phyloP scores from a whole-genome alignment of 2,113 vertebrate genomes.

The Poeciliopsis prolifica region DNA sequence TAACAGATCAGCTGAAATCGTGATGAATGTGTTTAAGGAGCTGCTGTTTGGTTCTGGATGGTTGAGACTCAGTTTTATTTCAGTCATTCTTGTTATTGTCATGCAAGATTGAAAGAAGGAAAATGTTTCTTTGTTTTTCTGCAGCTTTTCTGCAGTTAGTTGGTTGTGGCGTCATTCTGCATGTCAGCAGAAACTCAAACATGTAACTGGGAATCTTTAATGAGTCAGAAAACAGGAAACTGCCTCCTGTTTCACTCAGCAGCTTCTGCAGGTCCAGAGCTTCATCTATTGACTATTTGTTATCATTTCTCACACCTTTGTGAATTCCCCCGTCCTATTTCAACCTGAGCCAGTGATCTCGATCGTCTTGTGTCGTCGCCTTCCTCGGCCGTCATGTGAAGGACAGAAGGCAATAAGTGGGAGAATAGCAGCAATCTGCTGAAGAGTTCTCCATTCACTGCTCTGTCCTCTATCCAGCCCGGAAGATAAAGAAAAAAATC shows the following conservation, averaged over 20 bases:
- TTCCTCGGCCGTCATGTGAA: slow-evolving; percentile 88
- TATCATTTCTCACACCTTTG: no score
- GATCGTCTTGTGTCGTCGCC: slow-evolving; percentile 78
- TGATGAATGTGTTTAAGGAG: background rate
- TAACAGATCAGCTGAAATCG: background rate
- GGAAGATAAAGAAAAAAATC: slow-evolving; percentile 98
- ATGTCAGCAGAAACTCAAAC: slow-evolving; percentile 55
- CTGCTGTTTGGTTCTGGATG: slow-evolving; percentile 21
- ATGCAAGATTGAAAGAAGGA: slow-evolving; percentile 40
- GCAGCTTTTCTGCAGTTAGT: slow-evolving; percentile 28
- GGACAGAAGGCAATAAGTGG: slow-evolving; percentile 94
- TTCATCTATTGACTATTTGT: no score
- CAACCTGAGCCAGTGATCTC: slow-evolving; percentile 22
- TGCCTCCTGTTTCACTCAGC: background rate
- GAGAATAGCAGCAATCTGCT: slow-evolving; percentile 91
- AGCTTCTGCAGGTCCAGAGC: no score
- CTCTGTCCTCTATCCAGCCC: slow-evolving; percentile 93
- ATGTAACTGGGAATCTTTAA: slow-evolving; percentile 53
- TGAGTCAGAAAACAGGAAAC: slow-evolving; percentile 37
- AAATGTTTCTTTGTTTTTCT: slow-evolving; percentile 34
- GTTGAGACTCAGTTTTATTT: slow-evolving; percentile 67
- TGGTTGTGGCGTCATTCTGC: slow-evolving; percentile 25
- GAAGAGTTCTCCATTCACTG: slow-evolving; percentile 94
- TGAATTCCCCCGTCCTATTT: no score
- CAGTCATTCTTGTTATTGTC: slow-evolving; percentile 51